Evolutionary conservation across 2,113 vertebrate species (phyloP), one percentile per base, ranked within the genome.

Genomic region (Calyptomena viridis): DNA sequence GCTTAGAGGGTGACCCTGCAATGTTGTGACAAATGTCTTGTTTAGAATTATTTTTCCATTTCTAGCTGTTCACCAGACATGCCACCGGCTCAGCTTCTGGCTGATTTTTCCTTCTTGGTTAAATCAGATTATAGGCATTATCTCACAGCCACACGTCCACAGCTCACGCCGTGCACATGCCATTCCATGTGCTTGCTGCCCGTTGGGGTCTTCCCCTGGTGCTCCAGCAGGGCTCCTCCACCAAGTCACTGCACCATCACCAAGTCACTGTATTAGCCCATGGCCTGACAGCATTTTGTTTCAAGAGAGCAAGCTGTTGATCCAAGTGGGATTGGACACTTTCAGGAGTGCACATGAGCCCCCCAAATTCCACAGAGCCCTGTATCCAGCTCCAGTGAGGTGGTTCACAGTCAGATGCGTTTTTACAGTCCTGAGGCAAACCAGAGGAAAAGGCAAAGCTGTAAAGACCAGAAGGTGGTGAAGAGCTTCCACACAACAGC

Each of bases 1-100:
- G 16, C 95, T 50, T 95, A 72, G 93, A 8, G 6, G 90, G 90
- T 89, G 81, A 96, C 93, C 95, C 92, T 79, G 75, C 77, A 93
- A 52, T 93, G 90, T 94, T 96, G 84, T 95, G 95, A 96, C 96
- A 95, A 94, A 96, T 1, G 19, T 74, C 77, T 47, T 44, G 62
- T 84, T 96, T 72, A 35, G 74, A 64, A 81, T 63, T 67, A 89
- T 94, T 91, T 96, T 95, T 89, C 78, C 81, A 56, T 93, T 78
- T 91, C 87, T 47, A 66, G 87, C 87, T 59, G 68, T 71, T 96
- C 84, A 71, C 78, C 18, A 75, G 73, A 39, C 56, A 9, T 1
- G 0, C 35, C 33, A 8, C 35, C 4, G 0, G 8, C 50, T 24
- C 21, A 4, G 74, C 39, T 56, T 81, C 46, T 4, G 58, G 77